A percentile compares a stretch with the other conserved stretches of the same genome.
These are phyloP conservation scores for Drosophila novamexicana DNA, from an alignment of 1,140 invertebrate genomes.

Conservation along the genomic window DNA sequence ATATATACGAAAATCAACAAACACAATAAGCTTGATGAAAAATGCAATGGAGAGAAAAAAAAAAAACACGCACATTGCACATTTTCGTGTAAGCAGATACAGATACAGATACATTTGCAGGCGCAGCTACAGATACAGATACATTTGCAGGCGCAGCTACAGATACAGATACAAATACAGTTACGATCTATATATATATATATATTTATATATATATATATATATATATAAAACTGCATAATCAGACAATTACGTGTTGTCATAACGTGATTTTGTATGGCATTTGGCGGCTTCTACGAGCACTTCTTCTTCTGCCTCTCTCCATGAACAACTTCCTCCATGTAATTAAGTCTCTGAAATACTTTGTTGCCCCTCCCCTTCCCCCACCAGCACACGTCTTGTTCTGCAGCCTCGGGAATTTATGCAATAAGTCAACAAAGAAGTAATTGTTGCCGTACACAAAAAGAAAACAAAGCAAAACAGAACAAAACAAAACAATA, in stretches of 20 bases:
- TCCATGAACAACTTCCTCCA: slow-evolving; percentile 11
- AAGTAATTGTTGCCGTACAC: slow-evolving; percentile 14
- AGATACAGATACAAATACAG: background rate
- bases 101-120: slow-evolving; percentile 1
- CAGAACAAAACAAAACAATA: background rate
- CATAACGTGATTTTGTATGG: slow-evolving; percentile 26
- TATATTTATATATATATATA: background rate
- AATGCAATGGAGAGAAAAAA: slow-evolving; percentile 32
- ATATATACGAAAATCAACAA: slow-evolving; percentile 46
- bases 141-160: background rate
- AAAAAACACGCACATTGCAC: slow-evolving; percentile 50
- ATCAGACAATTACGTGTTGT: slow-evolving; percentile 50
- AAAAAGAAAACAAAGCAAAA: too few species aligned
- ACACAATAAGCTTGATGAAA: slow-evolving; percentile 60
- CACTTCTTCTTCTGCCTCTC: background rate
- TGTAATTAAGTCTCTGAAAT: slow-evolving; percentile 18
- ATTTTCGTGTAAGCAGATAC: slow-evolving; percentile 44
- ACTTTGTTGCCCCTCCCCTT: background rate
- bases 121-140: slow-evolving; percentile 29
- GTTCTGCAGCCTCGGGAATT: slow-evolving; percentile 7
- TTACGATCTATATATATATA: too few species aligned
- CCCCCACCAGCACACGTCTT: background rate
- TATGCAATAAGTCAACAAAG: slow-evolving; percentile 24
- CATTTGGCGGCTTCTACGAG: background rate
- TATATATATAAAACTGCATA: slow-evolving; percentile 46